These are phyloP conservation scores for Diplodus puntazzo DNA, from an alignment of 2,797 vertebrate species.

Conservation along the genomic window DNA sequence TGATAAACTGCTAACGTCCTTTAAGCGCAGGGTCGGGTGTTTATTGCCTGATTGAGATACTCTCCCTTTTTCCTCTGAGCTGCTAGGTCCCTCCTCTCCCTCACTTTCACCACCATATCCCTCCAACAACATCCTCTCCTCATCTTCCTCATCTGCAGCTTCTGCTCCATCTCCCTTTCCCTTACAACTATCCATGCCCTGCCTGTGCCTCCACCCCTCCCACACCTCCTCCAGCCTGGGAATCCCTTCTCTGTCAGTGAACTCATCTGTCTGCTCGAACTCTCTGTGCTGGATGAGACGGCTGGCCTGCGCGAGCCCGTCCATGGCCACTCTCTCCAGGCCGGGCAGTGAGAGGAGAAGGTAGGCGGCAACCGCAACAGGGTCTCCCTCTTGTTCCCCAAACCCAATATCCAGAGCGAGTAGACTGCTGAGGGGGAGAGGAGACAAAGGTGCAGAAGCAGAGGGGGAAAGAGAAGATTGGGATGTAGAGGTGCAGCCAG, in stretches of 20 bases:
- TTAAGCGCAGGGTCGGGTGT: conserved; percentile 64
- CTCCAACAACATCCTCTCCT: conserved; percentile 32
- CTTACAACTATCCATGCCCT: conserved; percentile 3
- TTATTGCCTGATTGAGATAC: conserved; percentile 24
- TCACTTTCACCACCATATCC: conserved; percentile 45
- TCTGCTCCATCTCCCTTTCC: background rate
- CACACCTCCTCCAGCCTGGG: conserved; percentile 79
- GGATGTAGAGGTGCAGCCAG: conserved; percentile 5
- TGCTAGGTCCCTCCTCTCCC: conserved; percentile 39
- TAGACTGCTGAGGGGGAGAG: conserved; percentile 75
- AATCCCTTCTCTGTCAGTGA: conserved; percentile 72
- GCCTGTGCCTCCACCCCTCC: conserved; percentile 16
- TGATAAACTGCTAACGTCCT: conserved; percentile 76
- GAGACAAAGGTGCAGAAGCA: conserved; percentile 41
- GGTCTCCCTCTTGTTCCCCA: conserved; percentile 21
- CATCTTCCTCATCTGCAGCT: conserved; percentile 38
- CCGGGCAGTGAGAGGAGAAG: conserved; percentile 85
- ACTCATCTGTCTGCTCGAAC: conserved; percentile 40
- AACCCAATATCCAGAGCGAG: conserved; percentile 82
- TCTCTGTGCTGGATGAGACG: conserved; percentile 65
- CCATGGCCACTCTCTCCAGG: conserved; percentile 81
- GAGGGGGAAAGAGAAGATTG: background rate
- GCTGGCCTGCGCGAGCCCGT: conserved; percentile 76
- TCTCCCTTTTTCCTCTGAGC: conserved; percentile 7
- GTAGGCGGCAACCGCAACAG: conserved; percentile 69